Evolutionary conservation across 2,797 vertebrate species (phyloP).

Genomic region (Anolis apletophallus): DNA sequence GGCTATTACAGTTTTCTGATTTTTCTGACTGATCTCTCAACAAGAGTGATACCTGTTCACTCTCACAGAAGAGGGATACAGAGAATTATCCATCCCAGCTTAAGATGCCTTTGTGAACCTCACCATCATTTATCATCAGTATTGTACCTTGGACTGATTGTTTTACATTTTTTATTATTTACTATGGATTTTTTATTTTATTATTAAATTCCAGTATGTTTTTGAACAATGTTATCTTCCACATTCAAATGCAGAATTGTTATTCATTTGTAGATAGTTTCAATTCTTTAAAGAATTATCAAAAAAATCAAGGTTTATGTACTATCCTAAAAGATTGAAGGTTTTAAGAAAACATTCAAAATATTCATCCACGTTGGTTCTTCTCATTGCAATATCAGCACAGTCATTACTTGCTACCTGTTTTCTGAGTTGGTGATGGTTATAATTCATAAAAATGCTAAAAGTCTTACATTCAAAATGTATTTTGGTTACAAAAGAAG

Average conservation of each 20-base stretch:
- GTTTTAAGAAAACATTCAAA: constrained; percentile 21
- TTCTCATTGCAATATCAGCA: constrained; percentile 4
- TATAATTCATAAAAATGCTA: background rate
- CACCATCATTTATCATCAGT: constrained; percentile 32
- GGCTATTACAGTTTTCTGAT: constrained; percentile 59
- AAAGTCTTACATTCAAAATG: background rate
- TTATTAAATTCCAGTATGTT: constrained; percentile 45
- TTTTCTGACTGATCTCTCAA: constrained; percentile 65
- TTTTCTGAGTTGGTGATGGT: background rate
- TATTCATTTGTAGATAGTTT: constrained; percentile 45
- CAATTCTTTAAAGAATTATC: constrained; percentile 28
- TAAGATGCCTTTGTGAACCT: constrained; percentile 49
- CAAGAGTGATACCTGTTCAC: constrained; percentile 54
- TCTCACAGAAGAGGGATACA: constrained; percentile 56
- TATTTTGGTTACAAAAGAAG: background rate
- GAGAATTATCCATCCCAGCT: constrained; percentile 59
- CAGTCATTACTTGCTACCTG: background rate
- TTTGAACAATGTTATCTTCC: constrained; percentile 63
- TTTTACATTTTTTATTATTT: constrained; percentile 48
- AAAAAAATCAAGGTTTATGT: constrained; percentile 37
- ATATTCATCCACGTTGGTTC: background rate
- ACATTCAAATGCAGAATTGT: constrained; percentile 26
- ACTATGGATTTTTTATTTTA: constrained; percentile 43
- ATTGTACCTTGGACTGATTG: constrained; percentile 49
- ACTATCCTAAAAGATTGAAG: constrained; percentile 42